Conservation (phyloP, 1,140 invertebrate genomes). For the Zelostemma sp. region DNA sequence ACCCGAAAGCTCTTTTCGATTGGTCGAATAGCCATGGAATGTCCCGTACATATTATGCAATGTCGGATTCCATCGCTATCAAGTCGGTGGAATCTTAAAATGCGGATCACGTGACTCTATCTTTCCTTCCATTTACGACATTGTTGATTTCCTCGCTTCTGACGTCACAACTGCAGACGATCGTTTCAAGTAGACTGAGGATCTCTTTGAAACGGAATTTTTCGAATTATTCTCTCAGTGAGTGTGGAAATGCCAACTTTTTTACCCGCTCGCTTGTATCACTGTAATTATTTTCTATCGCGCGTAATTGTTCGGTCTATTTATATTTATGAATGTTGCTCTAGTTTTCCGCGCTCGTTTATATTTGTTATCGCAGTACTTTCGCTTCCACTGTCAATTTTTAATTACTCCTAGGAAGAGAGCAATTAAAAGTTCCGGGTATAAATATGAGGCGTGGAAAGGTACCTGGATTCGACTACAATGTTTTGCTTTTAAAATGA, state of each 20-base stretch:
- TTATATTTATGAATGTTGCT: neutral
- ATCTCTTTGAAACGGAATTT: conserved; percentile 24
- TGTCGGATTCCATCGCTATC: conserved; percentile 18
- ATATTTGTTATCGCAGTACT: conserved; percentile 10
- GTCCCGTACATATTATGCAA: conserved; percentile 26
- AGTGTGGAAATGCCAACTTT: neutral
- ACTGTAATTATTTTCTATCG: conserved; percentile 31
- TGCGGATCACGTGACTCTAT: conserved; percentile 33
- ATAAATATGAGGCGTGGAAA: too few species aligned
- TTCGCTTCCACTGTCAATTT: neutral
- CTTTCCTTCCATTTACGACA: conserved; percentile 35
- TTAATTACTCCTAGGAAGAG: neutral
- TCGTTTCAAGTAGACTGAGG: conserved; percentile 29
- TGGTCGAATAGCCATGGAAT: too few species aligned
- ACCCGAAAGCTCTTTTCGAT: too few species aligned
- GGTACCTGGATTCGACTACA: too few species aligned
- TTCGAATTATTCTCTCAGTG: conserved; percentile 27
- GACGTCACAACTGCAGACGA: conserved; percentile 27
- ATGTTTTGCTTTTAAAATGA: too few species aligned
- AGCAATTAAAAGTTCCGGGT: neutral
- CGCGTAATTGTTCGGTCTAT: conserved; percentile 20
- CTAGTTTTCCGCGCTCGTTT: neutral
- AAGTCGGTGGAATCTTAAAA: conserved; percentile 31
- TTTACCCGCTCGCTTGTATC: conserved; percentile 18
- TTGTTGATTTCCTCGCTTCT: conserved; percentile 39